Base-by-base conservation (phyloP, 1,140 invertebrate genomes). In the Vanessa tameamea region DNA sequence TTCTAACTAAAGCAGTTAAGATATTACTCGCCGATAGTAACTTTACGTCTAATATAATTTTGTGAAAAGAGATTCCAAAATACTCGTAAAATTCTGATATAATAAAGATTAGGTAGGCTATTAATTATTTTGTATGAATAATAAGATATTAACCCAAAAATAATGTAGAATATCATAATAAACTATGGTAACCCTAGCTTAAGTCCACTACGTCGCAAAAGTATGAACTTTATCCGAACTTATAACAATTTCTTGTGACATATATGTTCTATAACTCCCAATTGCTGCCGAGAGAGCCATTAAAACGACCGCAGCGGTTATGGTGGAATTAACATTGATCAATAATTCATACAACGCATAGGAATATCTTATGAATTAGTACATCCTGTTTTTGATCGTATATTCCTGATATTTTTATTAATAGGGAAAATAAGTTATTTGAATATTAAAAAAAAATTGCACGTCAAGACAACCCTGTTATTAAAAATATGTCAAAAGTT, bases 231-330 rank as follows among this genome's bases (percentile, higher is more conserved):
- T 48, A 69, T 55, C n/a, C 53, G 12, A 57, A 69, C 53, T 69
- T 69, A 69, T 59, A 61, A 55, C 37, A 61, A 59, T 69, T 69
- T 16, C 67, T 59, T 23, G 53, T 31, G 53, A 59, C 31, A 23
- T 69, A 69, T 69, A 48, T 47, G 67, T 31, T 69, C 55, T n/a
- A 53, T 69, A 69, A 59, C 53, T 69, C 43, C 55, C 67, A 69
- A 69, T 69, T 43, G 67, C 53, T 15, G 14, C n/a, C 67, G 53
- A 59, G 67, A 69, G 67, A 69, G 53, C 53, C 67, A 69, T 69
- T 59, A 69, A 23, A 59, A 55, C 57, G 55, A 43, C 26, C 67
- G 59, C 43, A 57, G n/a, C 31, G 51, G 67, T 69, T 69, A 59
- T 69, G 67, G 57, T n/a, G 23, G 55, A 69, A 15, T 43, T 59